Conservation (phyloP, 1,140 invertebrate species). For the Probaryconus sp. region DNA sequence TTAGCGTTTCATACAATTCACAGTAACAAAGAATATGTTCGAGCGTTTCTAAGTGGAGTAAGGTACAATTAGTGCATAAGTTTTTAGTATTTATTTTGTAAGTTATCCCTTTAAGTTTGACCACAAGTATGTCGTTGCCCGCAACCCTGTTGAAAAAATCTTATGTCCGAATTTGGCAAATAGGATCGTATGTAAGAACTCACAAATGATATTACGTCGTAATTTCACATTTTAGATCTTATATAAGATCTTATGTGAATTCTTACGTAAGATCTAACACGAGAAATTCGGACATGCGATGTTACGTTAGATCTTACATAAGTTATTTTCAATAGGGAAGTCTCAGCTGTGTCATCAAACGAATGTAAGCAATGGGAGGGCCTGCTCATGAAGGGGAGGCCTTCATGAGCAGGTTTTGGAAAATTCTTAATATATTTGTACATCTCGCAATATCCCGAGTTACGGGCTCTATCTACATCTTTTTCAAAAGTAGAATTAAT, state of each 20-base stretch:
- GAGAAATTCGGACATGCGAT: too few relatives aligned
- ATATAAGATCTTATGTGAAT: too few relatives aligned
- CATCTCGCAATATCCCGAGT: background rate
- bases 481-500: too few relatives aligned
- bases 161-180: too few relatives aligned
- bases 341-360: background rate
- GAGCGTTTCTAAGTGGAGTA: background rate
- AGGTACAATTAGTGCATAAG: background rate
- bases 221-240: too few relatives aligned
- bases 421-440: background rate
- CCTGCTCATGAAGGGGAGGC: background rate
- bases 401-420: background rate
- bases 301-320: too few relatives aligned
- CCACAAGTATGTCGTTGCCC: background rate
- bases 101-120: background rate
- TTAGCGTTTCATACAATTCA: background rate
- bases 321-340: background rate
- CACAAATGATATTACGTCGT: too few relatives aligned
- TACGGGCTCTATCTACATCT: background rate
- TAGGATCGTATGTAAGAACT: too few relatives aligned
- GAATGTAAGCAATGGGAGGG: background rate
- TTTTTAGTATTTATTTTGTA: background rate
- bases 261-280: too few relatives aligned
- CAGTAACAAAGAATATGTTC: background rate
- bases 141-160: too few relatives aligned